A percentile compares a stretch with the other conserved stretches of the same genome.
Conservation (phyloP, 2,888 invertebrate genomes). For the Apantesis nais region DNA sequence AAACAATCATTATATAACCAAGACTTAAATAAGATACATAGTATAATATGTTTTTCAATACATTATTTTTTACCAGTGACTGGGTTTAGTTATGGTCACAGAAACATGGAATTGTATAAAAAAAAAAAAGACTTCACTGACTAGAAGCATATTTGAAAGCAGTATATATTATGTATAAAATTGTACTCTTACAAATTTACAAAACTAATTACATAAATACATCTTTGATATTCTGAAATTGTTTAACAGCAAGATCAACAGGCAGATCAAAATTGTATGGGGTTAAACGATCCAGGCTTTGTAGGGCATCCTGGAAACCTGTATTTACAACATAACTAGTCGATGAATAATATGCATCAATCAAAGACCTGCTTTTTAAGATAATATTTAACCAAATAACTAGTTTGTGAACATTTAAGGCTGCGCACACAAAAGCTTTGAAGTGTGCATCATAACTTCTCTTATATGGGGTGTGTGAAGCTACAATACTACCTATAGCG, state of each 20-base stretch:
- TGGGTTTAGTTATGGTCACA: no score
- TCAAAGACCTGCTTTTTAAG: slow-evolving; percentile 92
- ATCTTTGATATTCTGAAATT: slow-evolving; percentile 99
- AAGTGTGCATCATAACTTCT: slow-evolving; percentile 98
- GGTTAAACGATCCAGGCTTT: slow-evolving; percentile 94
- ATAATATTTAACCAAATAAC: slow-evolving; percentile 97
- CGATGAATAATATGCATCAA: slow-evolving; percentile 92
- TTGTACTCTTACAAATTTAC: slow-evolving; percentile 63
- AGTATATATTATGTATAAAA: slow-evolving; percentile 67
- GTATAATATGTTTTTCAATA: not conserved
- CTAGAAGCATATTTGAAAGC: slow-evolving; percentile 30
- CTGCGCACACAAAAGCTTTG: slow-evolving; percentile 98
- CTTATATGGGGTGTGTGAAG: slow-evolving; percentile 96
- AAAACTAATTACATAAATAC: slow-evolving; percentile 89
- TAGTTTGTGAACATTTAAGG: slow-evolving; percentile 96
- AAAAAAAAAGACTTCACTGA: not conserved
- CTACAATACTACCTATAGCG: slow-evolving; percentile 96
- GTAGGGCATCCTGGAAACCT: slow-evolving; percentile 97
- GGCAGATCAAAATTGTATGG: slow-evolving; percentile 96
- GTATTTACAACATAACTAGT: slow-evolving; percentile 99
- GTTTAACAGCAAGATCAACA: slow-evolving; percentile 97
- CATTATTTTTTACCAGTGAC: not conserved
- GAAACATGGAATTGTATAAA: no score
- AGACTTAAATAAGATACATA: not conserved
- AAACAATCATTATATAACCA: not conserved